These are phyloP conservation scores for Phaonia tiefii DNA, from an alignment of 2,888 invertebrate genomes.

Conservation along the genomic window DNA sequence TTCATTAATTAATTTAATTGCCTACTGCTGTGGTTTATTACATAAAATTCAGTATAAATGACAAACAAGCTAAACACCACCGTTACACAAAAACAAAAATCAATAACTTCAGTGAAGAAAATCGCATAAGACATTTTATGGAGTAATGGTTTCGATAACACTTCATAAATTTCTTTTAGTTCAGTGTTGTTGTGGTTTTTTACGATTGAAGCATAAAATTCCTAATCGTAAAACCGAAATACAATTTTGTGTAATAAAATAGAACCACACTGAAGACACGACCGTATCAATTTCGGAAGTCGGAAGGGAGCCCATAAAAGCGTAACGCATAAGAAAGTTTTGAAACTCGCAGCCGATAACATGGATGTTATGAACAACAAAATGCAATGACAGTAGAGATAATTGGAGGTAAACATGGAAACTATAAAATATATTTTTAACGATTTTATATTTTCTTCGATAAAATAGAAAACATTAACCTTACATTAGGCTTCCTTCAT, in stretches of 20 bases:
- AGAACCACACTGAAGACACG: background rate
- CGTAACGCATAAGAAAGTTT: background rate
- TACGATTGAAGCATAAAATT: conserved; percentile 14
- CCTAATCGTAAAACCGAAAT: conserved; percentile 18
- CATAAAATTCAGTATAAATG: conserved; percentile 12
- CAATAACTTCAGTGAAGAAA: conserved; percentile 3
- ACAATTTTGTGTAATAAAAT: background rate
- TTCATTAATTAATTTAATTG: conserved; percentile 33
- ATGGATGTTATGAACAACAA: too few species aligned
- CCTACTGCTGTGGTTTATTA: conserved; percentile 19
- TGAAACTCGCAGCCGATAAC: too few species aligned
- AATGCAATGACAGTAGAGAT: too few species aligned
- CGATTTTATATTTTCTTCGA: too few species aligned
- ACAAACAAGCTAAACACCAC: conserved; percentile 1
- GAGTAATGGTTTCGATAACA: conserved; percentile 30
- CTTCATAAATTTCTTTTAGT: conserved; percentile 28
- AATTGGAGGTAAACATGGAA: too few species aligned
- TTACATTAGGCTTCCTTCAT: too few species aligned
- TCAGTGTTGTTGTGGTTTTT: background rate
- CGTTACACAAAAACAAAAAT: background rate
- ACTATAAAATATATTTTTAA: conserved; percentile 23
- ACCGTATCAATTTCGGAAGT: conserved; percentile 2
- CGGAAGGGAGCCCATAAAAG: background rate
- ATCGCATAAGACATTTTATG: conserved; percentile 19
- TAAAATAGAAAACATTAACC: too few species aligned